Evolutionary conservation across 2,888 invertebrate genomes (phyloP), one percentile per base, ranked within the genome.

Genomic region (Elaeidobius kamerunicus): DNA sequence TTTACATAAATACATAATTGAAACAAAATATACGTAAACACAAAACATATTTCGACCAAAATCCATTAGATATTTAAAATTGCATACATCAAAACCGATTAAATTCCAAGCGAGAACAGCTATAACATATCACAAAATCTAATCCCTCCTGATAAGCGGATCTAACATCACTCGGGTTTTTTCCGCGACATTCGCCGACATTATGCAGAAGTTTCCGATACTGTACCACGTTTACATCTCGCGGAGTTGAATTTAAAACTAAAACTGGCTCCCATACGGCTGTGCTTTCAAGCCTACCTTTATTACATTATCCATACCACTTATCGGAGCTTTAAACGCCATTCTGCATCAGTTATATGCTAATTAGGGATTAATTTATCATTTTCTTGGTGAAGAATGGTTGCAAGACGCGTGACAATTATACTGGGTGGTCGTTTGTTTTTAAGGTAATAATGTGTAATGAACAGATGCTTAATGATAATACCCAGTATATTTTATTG

Each of bases 211-310:
- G n/a, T n/a, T n/a, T n/a, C n/a, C n/a, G n/a, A n/a, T n/a, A n/a
- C 53, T 53, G 48, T 47, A 47, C 53, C 41, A 15, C 36, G 39
- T 46, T 28, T 32, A 61, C 56, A 59, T 55, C 53, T 52, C 59
- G 54, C 63, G 59, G 48, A 61, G 62, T 60, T 59, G 55, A 51
- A 55, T 57, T 55, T 49, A 44, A 58, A 53, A 64, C 63, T 64
- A 60, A 60, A 56, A 60, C 50, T 54, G 55, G 59, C 59, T 59
- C 62, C 61, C 61, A 62, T 61, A 60, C 61, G 57, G 55, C 51
- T 56, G 23, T 47, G 55, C 58, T 57, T 55, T 46, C 54, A 41
- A 59, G 61, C 58, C 60, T 60, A 61, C 63, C 63, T 61, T 59
- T 58, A 56, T 59, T 53, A 55, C 57, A 58, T 56, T 59, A 59